Evolutionary conservation across 1,140 invertebrate genomes (phyloP).

Genomic region (Coelopa frigida): DNA sequence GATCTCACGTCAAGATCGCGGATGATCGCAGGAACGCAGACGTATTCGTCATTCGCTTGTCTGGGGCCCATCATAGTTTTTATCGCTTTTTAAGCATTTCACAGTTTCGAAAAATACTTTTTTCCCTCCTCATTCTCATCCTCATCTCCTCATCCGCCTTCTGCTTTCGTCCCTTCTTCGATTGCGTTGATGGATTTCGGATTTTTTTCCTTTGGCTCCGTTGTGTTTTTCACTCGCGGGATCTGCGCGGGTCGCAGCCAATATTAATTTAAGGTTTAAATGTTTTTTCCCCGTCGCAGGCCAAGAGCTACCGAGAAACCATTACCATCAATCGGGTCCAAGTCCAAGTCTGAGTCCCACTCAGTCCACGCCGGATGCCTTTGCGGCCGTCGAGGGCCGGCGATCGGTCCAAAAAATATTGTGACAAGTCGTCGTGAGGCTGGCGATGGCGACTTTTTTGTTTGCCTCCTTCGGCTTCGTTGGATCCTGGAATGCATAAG

Average conservation of each 20-base stretch:
- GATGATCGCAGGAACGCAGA: constrained; percentile 10
- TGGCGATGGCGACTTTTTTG: no score
- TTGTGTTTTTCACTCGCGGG: not conserved
- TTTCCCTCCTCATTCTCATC: constrained; percentile 40
- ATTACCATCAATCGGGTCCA: no score
- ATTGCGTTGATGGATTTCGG: constrained; percentile 10
- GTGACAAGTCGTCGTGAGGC: no score
- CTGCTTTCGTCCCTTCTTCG: not conserved
- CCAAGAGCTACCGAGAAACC: not conserved
- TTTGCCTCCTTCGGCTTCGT: no score
- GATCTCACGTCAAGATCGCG: not conserved
- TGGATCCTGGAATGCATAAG: no score
- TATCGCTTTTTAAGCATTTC: constrained; percentile 31
- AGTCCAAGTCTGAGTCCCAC: no score
- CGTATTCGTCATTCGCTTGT: constrained; percentile 44
- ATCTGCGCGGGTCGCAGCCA: constrained; percentile 19
- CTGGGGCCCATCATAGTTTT: constrained; percentile 25
- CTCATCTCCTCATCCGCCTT: no score
- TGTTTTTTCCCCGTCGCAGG: constrained; percentile 15
- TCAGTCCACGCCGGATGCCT: no score
- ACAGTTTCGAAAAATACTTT: constrained; percentile 25
- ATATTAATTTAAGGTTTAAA: constrained; percentile 44
- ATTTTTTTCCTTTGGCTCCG: not conserved
- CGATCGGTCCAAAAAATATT: no score
- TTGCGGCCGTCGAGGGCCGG: no score